Evolutionary conservation across 2,888 invertebrate species (phyloP), one percentile per base, ranked within the genome.

Genomic region (Leptinotarsa tumamoca): DNA sequence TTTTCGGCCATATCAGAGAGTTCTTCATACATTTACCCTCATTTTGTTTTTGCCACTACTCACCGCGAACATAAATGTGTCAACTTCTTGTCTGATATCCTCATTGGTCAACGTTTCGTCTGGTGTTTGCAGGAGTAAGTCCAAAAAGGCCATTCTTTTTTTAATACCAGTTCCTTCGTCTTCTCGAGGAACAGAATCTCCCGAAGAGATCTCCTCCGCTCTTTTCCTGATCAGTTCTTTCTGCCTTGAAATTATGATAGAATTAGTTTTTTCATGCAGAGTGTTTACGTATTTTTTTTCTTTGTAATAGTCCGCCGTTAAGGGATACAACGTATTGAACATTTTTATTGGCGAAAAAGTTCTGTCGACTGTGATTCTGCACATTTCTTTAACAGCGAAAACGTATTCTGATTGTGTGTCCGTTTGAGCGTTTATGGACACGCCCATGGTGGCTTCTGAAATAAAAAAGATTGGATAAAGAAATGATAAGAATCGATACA

Each of bases 361-460:
- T 50, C 88, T 79, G 52, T 83, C 82, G 5, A 86, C 79, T 0
- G 87, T 80, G n/a, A 88, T 82, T 67, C 84, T 78, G 69, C 84
- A 84, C 83, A 87, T 84, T 72, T 90, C 90, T 87, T 93, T 92
- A 54, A 95, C 93, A 7, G 94, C 93, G 83, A 90, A 89, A 0
- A 95, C 94, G 85, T 95, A 96, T 81, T 92, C 91, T 0, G 94
- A 94, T 79, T 94, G 90, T 5, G 89, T 89, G 83, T 93, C 89
- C 14, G 89, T 89, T 87, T 96, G 96, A 0, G 95, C 94, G 84
- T 94, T 90, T 0, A 95, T 89, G 49, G 91, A 90, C 10, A 92
- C 91, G 1, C 96, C 96, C 96, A 96, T 96, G 7, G 96, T 94
- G 13, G 95, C 93, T 89, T 96, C 96, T 95, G 18, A 13, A 63